Base-by-base conservation (phyloP, 2,888 invertebrate species). In the Metopia argyrocephala region DNA sequence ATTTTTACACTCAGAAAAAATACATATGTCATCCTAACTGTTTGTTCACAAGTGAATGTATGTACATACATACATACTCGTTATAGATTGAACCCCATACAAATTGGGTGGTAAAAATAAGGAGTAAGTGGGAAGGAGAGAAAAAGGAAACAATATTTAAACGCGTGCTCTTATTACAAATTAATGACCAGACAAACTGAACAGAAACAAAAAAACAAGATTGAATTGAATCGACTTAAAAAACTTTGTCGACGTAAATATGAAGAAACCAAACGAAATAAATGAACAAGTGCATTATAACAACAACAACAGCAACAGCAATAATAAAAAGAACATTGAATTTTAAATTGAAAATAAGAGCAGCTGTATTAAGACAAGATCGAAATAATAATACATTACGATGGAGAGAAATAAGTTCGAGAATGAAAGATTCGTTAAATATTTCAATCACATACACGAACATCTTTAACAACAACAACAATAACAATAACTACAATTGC, bases 91-190 rank as follows among this genome's bases (percentile, higher is more conserved):
- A 46, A 68, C 28, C 15, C 20, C 28, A 52, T 27, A 46, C 57
- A 57, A 70, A 21, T 27, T 70, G 50, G 21, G 21, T 62, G 27
- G 57, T 59, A 45, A 28, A 59, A 31, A 48, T 18, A 23, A 57
- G n/a, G n/a, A 7, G 20, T 50, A 38, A 15, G 28, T 48, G 57
- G 48, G 20, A 61, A 18, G 27, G 61, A 68, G 75, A 59, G 66
- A 20, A 23, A 45, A 56, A 50, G 15, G 38, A 62, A 57, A 64
- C 50, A 50, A 62, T 64, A 62, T 76, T 59, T 59, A 46, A 68
- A 80, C 76, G 80, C 80, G 80, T 80, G 80, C 80, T 80, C 73
- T 74, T 74, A 74, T 69, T 76, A 74, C 76, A 80, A 80, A 80
- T 80, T 80, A 64, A 69, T 69, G 80, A 69, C 76, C 80, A 80